Conservation (phyloP, 1,140 invertebrate species). For the Pogonognathellus flavescens region DNA sequence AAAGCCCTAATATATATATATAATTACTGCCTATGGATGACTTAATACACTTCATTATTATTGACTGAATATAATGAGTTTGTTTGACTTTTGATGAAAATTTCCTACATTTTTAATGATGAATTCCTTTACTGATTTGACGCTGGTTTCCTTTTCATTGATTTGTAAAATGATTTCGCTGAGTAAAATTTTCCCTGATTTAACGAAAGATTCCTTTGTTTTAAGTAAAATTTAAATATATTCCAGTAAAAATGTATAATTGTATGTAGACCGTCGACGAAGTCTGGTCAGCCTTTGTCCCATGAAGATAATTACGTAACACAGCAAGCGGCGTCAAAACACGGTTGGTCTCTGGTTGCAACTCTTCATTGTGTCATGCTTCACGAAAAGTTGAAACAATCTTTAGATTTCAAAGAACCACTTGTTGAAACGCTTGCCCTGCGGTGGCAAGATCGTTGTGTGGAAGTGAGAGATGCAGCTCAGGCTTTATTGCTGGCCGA, state of each 20-base stretch:
- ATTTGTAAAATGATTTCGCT: no score
- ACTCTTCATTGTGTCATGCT: constrained; percentile 96
- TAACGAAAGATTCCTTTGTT: no score
- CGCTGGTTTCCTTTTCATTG: no score
- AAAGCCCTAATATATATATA: no score
- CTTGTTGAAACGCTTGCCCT: constrained; percentile 97
- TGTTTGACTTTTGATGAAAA: no score
- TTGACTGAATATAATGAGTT: no score
- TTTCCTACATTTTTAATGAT: no score
- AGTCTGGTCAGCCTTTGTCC: not conserved
- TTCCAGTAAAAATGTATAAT: not conserved
- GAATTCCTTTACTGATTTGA: no score
- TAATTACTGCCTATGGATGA: no score
- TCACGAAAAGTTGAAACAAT: constrained; percentile 87
- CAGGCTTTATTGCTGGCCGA: constrained; percentile 96
- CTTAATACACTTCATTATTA: no score
- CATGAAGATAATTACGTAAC: constrained; percentile 83
- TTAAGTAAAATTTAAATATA: no score
- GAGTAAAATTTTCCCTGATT: no score
- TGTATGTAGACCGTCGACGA: constrained; percentile 32
- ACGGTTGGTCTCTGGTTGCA: constrained; percentile 96
- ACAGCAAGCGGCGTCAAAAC: constrained; percentile 92
- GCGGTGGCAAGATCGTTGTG: constrained; percentile 97
- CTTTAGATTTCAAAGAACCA: constrained; percentile 88
- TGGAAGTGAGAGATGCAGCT: constrained; percentile 95